A percentile compares a stretch with the other conserved stretches of the same genome.
Conservation (phyloP, 2,797 vertebrate genomes). For the Phoebastria nigripes region DNA sequence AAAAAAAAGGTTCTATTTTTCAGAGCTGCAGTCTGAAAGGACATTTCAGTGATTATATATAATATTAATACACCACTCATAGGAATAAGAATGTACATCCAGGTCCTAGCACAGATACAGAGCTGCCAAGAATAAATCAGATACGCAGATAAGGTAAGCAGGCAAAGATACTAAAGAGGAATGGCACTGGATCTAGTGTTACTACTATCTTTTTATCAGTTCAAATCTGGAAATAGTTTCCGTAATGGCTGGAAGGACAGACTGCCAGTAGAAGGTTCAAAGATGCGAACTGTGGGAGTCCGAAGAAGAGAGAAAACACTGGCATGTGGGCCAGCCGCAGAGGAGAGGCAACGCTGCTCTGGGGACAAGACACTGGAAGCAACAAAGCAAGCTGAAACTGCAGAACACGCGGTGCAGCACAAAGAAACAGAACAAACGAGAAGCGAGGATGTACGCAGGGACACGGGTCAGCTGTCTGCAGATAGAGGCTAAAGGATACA, state of each 20-base stretch:
- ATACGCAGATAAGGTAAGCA: slow-evolving; percentile 40
- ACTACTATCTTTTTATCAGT: background rate
- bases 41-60: background rate
- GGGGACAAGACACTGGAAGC: background rate
- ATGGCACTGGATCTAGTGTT: background rate
- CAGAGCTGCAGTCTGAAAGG: background rate
- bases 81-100: background rate
- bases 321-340: background rate
- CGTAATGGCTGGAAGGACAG: background rate
- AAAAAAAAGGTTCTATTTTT: background rate
- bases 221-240: slow-evolving; percentile 35
- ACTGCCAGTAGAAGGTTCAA: background rate
- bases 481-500: background rate
- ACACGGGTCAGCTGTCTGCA: background rate
- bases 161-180: background rate
- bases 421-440: background rate
- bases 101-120: background rate
- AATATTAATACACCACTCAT: background rate
- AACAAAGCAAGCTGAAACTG: background rate
- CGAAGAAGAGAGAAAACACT: background rate
- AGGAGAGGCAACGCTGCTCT: background rate
- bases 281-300: slow-evolving; percentile 1
- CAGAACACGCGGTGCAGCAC: background rate
- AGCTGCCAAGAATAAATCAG: slow-evolving; percentile 51
- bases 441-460: background rate